Base-by-base conservation (phyloP, 2,888 invertebrate species). In the Archaeoteleia sp. region DNA sequence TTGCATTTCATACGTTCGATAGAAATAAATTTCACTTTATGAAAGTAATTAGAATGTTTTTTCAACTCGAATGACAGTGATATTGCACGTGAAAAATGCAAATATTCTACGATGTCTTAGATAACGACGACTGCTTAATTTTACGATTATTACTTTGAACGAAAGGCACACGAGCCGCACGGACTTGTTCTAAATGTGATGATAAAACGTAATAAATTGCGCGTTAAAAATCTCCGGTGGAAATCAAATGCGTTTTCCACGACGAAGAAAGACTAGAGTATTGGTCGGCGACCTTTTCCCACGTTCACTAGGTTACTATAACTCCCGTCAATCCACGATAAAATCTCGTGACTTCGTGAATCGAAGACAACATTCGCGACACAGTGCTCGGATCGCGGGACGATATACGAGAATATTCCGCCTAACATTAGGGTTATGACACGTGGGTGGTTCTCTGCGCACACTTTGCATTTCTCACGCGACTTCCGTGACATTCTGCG, bases 351-450 rank as follows among this genome's bases (percentile, higher is more conserved):
- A 66, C 67, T 72, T 35, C 42, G 72, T 60, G 70, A 67, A 70
- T 70, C 70, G 62, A 65, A 67, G 69, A 58, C 66, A 67, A 63
- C 62, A 39, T 57, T 60, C 51, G 67, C 62, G 58, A 48, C 58
- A 42, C 46, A 35, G 57, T 37, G 65, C 17, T 60, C 43, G 25
- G 53, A 55, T 42, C 39, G 27, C 45, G 45, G 10, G 8, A 39
- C 57, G 58, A 55, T 66, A 67, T 60, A 48, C 69, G 58, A 55
- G 55, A 55, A 63, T 71, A 54, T 46, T 42, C 55, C 55, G 34
- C 37, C 46, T 68, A 70, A 66, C 73, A 71, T 74, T 74, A 73
- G 71, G 66, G 70, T 76, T 74, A 74, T 71, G 75, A 75, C 74
- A 78, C 74, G 78, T 78, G 77, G 77, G 74, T 75, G 72, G 76